These are phyloP conservation scores for Spisula solida DNA, from an alignment of 2,888 invertebrate species.

Conservation along the genomic window DNA sequence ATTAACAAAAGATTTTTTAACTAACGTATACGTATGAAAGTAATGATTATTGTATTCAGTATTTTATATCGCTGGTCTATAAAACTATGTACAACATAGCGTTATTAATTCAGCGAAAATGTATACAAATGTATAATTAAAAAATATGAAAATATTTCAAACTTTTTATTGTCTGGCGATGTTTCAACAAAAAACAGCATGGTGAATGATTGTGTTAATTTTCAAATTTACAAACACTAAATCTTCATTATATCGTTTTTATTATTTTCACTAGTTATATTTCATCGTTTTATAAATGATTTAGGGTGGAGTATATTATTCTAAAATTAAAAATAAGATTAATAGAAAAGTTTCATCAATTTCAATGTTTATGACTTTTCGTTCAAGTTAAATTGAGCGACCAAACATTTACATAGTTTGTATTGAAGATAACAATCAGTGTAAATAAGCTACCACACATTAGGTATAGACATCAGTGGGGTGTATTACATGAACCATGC, in stretches of 20 bases:
- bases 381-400: constrained; percentile 16
- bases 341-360: neutral
- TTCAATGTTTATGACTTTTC: neutral
- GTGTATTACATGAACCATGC: too few relatives aligned
- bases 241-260: neutral
- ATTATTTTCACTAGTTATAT: neutral
- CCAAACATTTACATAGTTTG: neutral
- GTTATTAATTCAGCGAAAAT: too few relatives aligned
- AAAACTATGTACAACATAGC: too few relatives aligned
- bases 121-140: too few relatives aligned
- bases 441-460: neutral
- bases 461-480: too few relatives aligned
- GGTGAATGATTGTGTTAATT: neutral
- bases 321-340: neutral
- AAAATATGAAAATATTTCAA: too few relatives aligned
- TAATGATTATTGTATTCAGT: too few relatives aligned
- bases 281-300: neutral
- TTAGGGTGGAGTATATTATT: neutral
- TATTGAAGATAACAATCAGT: neutral
- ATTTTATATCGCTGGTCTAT: too few relatives aligned
- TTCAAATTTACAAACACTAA: neutral
- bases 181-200: neutral
- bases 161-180: neutral
- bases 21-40: too few relatives aligned
- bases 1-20: too few relatives aligned